phyloP scores from a whole-genome alignment of 2,113 vertebrate species.

The Callorhinus ursinus region DNA sequence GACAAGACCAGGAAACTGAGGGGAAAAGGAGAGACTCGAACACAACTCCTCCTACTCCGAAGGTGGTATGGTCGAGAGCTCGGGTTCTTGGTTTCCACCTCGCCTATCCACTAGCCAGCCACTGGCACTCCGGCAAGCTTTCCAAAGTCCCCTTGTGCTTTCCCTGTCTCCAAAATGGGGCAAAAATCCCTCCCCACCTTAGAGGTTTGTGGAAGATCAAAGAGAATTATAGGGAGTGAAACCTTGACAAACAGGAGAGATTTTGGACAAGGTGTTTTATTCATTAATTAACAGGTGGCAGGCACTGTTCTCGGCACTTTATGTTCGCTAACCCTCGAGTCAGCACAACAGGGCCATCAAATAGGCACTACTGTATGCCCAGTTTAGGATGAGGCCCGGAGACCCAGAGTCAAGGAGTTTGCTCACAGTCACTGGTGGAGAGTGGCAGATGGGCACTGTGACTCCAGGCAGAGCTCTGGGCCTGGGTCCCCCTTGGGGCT shows the following conservation, averaged over 20 bases:
- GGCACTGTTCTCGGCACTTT: not conserved
- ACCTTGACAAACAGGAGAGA: not conserved
- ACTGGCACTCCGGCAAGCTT: not conserved
- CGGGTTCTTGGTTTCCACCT: not conserved
- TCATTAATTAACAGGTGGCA: not conserved
- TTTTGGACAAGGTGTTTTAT: not conserved
- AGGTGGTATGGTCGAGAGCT: fast-evolving
- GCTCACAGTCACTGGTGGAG: not conserved
- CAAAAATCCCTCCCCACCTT: too few species aligned
- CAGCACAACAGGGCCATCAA: fast-evolving
- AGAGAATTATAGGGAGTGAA: not conserved
- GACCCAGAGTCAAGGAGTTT: not conserved
- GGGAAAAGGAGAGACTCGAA: not conserved
- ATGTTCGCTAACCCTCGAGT: too few species aligned
- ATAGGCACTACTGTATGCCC: fast-evolving
- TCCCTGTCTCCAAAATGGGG: not conserved
- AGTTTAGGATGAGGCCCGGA: not conserved
- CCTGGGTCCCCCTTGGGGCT: not conserved
- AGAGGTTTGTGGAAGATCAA: not conserved
- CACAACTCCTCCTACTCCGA: not conserved
- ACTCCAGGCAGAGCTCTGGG: not conserved
- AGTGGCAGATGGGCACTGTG: not conserved
- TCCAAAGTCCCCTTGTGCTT: not conserved
- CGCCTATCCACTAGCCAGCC: not conserved
- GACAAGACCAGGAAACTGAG: not conserved